Percentiles rank a stretch among this genome's conserved stretches.
These are phyloP conservation scores for Bothrops jararaca DNA, from an alignment of 2,113 vertebrate species.

Conservation along the genomic window DNA sequence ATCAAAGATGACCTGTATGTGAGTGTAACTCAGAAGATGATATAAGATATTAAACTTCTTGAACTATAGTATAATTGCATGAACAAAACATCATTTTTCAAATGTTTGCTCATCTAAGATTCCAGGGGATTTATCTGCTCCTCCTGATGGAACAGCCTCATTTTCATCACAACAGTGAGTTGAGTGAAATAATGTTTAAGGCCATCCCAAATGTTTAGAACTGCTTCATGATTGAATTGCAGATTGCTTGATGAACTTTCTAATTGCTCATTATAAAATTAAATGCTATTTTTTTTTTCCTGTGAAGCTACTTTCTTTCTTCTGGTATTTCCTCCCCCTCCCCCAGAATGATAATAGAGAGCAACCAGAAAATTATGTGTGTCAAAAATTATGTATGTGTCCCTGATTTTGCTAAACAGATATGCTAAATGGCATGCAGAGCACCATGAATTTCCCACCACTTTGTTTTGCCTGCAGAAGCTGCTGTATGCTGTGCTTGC, in stretches of 20 bases:
- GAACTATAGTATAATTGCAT: not conserved
- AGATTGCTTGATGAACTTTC: not conserved
- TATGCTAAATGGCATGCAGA: not conserved
- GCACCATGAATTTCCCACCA: not conserved
- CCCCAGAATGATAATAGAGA: not conserved
- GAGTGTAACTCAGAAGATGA: not conserved
- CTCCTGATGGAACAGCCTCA: not conserved
- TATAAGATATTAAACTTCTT: not conserved
- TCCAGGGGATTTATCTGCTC: not conserved
- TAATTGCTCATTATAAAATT: not conserved
- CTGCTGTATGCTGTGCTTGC: not conserved
- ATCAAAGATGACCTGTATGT: not conserved
- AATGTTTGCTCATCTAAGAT: not conserved
- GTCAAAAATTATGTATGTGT: not conserved
- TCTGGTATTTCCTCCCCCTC: rapidly evolving
- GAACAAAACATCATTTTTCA: not conserved
- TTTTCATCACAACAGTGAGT: not conserved
- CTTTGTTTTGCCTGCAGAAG: not conserved
- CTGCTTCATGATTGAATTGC: not conserved
- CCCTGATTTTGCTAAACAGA: not conserved
- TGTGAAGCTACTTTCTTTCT: not conserved
- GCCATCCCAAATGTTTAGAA: not conserved
- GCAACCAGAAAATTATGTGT: not conserved
- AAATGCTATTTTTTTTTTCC: not conserved
- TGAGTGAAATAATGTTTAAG: not conserved